phyloP scores from a whole-genome alignment of 2,888 invertebrate genomes.

The Empis livida region DNA sequence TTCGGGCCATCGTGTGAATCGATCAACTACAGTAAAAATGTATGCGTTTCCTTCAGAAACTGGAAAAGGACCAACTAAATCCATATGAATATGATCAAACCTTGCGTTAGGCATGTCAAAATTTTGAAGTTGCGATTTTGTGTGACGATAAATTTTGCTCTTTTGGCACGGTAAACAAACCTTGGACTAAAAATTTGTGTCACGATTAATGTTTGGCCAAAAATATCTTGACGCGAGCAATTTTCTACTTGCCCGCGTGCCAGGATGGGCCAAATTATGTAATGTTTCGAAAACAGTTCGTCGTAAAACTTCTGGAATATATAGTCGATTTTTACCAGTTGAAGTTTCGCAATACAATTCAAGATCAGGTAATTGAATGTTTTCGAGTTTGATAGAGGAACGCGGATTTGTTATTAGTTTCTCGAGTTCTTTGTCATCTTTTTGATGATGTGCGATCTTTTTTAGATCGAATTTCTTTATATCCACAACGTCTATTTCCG shows the following conservation, averaged over 20 bases:
- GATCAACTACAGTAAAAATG: too few species aligned
- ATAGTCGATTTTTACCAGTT: neutral
- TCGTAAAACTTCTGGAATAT: neutral
- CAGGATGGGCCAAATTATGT: neutral
- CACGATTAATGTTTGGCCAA: conserved; percentile 4
- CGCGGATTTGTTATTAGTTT: neutral
- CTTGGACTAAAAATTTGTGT: neutral
- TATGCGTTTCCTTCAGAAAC: too few species aligned
- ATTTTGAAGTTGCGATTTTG: neutral
- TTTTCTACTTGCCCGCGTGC: conserved; percentile 7
- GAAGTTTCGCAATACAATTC: neutral
- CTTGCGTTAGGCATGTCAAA: neutral
- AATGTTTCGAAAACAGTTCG: neutral
- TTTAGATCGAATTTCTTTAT: neutral
- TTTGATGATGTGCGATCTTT: neutral
- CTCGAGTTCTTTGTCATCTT: neutral
- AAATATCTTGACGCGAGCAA: conserved; percentile 6
- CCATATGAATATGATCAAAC: too few species aligned
- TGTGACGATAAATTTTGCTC: neutral
- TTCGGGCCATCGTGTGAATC: too few species aligned
- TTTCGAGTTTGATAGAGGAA: neutral
- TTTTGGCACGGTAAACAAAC: neutral
- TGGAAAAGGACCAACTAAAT: too few species aligned
- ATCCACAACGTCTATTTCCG: neutral
- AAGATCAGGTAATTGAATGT: neutral